Conservation (phyloP, 2,113 vertebrate species). For the Corythornis vintsioides region DNA sequence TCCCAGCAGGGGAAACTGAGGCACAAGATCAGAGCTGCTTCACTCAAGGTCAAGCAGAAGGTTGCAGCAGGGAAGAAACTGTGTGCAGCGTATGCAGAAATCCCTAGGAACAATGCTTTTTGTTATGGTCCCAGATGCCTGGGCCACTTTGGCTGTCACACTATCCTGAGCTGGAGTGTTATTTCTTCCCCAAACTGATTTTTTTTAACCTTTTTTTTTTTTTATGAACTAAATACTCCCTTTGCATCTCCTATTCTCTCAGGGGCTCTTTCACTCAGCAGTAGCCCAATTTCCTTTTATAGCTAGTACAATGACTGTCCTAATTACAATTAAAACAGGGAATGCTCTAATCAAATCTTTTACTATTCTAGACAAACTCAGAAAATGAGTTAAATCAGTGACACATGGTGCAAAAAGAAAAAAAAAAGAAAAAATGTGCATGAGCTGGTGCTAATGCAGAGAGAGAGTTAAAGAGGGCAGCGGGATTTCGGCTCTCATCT, state of each 20-base stretch:
- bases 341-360: slow-evolving; percentile 71
- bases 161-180: slow-evolving; percentile 12
- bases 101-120: background rate
- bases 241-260: slow-evolving; percentile 25
- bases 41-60: background rate
- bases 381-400: slow-evolving; percentile 71
- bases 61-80: background rate
- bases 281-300: slow-evolving; percentile 74
- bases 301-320: slow-evolving; percentile 66
- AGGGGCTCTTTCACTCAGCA: slow-evolving; percentile 53
- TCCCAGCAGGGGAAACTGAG: background rate
- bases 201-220: background rate
- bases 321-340: slow-evolving; percentile 71
- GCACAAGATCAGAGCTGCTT: background rate
- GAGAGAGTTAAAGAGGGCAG: slow-evolving; percentile 26
- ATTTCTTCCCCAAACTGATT: background rate
- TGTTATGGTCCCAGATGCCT: background rate
- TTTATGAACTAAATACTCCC: slow-evolving; percentile 57
- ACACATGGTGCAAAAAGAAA: slow-evolving; percentile 4
- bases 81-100: accelerated
- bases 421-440: background rate
- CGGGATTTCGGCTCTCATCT: background rate
- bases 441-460: background rate
- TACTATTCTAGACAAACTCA: slow-evolving; percentile 66
- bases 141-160: slow-evolving; percentile 14